phyloP scores from a whole-genome alignment of 64 coral and sea anemone species.

The Platygyra sinensis region DNA sequence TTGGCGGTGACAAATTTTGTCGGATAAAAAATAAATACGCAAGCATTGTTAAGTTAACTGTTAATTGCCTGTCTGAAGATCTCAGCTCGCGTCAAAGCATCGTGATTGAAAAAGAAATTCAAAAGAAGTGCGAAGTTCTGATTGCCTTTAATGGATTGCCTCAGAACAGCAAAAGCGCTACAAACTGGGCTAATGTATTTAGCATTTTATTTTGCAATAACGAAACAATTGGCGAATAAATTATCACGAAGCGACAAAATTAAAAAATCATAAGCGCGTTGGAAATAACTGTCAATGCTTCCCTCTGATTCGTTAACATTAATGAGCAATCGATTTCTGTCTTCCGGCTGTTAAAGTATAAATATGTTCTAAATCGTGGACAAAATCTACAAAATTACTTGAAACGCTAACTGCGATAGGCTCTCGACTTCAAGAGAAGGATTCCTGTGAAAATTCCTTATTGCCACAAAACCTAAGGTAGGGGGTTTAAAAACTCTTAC shows the following conservation, averaged over 20 bases:
- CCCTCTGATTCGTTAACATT: not conserved
- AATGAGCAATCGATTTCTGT: too few relatives aligned
- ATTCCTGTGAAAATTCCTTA: not conserved
- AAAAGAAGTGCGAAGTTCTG: not conserved
- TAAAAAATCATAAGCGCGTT: not conserved
- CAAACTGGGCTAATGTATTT: not conserved
- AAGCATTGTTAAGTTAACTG: not conserved
- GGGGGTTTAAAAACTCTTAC: too few relatives aligned
- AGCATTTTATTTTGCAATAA: not conserved
- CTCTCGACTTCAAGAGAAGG: not conserved
- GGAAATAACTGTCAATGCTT: conserved; percentile 5
- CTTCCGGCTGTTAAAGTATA: conserved; percentile 8
- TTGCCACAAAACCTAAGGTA: too few relatives aligned
- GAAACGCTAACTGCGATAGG: not conserved
- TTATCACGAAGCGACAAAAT: not conserved
- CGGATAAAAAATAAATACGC: conserved; percentile 1
- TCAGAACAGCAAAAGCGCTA: not conserved
- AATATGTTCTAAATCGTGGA: not conserved
- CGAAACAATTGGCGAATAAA: not conserved
- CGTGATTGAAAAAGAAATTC: not conserved
- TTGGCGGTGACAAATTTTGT: not conserved
- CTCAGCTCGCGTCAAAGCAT: not conserved
- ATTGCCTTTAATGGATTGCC: not conserved
- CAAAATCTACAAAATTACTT: not conserved
- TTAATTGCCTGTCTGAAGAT: conserved; percentile 15